Evolutionary conservation across 2,797 vertebrate genomes (phyloP).

Genomic region (Tenualosa ilisha): DNA sequence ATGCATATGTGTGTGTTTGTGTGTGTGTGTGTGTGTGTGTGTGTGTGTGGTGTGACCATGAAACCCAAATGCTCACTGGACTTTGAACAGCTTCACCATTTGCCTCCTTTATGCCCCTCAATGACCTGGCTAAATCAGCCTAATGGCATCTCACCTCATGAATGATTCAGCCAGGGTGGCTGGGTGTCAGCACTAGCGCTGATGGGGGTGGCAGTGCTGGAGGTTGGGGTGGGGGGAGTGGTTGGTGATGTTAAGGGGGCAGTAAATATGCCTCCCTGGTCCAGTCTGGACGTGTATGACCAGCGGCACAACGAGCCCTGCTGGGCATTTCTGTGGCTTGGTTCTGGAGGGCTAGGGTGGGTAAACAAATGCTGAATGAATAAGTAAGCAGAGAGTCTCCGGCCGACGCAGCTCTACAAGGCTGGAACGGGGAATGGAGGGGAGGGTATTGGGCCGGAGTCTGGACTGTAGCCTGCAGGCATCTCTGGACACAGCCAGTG

Average conservation of each 20-base stretch:
- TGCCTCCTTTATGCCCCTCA: conserved; percentile 51
- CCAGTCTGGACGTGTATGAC: conserved; percentile 40
- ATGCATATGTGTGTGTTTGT: background rate
- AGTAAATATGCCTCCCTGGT: conserved; percentile 75
- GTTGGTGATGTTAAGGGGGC: background rate
- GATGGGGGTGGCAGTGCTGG: background rate
- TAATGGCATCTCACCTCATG: conserved; percentile 73
- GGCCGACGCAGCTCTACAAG: background rate
- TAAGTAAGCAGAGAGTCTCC: background rate
- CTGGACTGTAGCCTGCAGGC: conserved; percentile 37
- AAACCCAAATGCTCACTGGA: background rate
- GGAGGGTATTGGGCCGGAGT: background rate
- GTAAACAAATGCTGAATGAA: background rate
- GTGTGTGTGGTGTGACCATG: background rate
- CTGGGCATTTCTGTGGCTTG: conserved; percentile 40
- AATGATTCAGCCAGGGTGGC: conserved; percentile 73
- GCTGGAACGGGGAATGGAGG: background rate
- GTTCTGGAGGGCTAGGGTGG: background rate
- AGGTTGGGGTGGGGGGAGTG: conserved; percentile 57
- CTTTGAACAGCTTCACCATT: background rate
- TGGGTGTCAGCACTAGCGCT: conserved; percentile 67
- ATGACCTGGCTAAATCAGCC: conserved; percentile 74
- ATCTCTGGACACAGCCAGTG: background rate
- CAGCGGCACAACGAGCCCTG: conserved; percentile 24
- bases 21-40: background rate